Evolutionary conservation across 2,888 invertebrate genomes (phyloP).

Genomic region (Capitulum mitella): DNA sequence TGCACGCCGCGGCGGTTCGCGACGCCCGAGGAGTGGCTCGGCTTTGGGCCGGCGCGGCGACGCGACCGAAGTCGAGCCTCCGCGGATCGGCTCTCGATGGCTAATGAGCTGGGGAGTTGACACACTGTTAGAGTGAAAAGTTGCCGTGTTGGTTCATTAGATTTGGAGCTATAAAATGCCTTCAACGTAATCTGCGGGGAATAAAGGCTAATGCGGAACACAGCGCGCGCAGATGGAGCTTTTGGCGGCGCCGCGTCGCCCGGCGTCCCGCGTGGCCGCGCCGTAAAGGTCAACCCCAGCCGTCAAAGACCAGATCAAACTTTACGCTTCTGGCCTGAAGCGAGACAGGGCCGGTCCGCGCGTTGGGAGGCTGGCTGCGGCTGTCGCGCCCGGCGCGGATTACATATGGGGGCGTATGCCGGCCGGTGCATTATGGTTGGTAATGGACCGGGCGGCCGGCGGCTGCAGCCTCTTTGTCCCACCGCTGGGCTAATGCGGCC

Average conservation of each 20-base stretch:
- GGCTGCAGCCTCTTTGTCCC: not conserved
- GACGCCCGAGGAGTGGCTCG: not conserved
- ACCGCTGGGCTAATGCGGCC: not conserved
- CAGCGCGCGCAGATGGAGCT: not conserved
- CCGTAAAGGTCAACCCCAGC: not conserved
- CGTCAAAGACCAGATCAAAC: not conserved
- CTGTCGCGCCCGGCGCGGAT: not conserved
- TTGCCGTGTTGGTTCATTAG: constrained; percentile 20
- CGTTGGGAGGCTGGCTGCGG: not conserved
- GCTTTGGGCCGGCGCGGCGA: not conserved
- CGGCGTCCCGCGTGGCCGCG: not conserved
- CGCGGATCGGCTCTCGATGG: not conserved
- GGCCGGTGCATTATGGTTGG: not conserved
- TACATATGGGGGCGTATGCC: not conserved
- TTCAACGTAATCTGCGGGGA: not conserved
- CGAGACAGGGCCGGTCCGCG: not conserved
- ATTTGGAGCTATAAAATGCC: constrained; percentile 5
- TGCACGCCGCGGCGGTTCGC: not conserved
- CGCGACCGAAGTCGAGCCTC: not conserved
- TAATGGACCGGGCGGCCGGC: not conserved
- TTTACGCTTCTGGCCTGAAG: not conserved
- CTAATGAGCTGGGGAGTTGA: constrained; percentile 5
- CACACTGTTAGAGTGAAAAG: constrained; percentile 13
- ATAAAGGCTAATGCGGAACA: not conserved
- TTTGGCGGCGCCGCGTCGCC: not conserved